Evolutionary conservation across 30 jellyfish, hydroid and myxozoan genomes (phyloP), one percentile per base, ranked within the genome.

Genomic region (Turritopsis dohrnii): DNA sequence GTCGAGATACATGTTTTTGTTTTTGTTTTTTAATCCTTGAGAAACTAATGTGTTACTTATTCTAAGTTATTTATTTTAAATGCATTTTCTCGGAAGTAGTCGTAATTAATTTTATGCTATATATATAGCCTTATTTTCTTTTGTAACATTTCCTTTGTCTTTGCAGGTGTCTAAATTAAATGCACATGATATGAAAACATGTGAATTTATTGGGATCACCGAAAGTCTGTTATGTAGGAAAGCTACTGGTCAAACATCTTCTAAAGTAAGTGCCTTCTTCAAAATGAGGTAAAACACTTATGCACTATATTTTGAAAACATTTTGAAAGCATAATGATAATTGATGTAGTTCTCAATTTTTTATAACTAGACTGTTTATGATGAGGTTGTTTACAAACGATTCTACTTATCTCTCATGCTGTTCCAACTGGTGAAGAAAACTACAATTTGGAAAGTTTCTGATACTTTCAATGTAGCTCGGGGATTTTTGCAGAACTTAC

Each of bases 181-280:
- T 18, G 87, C 85, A n/a, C 81, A 79, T 73, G 96, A 93, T 24
- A 28, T 88, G 76, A 82, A 82, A 79, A 91, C 96, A 18, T 95
- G 94, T 3, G 96, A 88, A 65, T 28, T 72, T 53, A 83, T 93
- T 66, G 98, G 98, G 0, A 82, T 93, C 0, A 76, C 96, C 9
- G 98, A 93, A 79, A 86, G 96, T 75, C 74, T 88, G 28, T 66
- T 93, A 25, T 72, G 90, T 52, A 93, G 91, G 54, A 93, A 93
- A 76, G 96, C 98, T 16, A 83, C 95, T 52, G 98, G 98, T 16
- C 94, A 88, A 72, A 29, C 96, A 19, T 86, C 96, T 53, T 16
- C 84, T 29, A 93, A 93, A 88, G 98, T 88, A 71, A 52, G 69
- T 20, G 1, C 31, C 60, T 4, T 76, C 26, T 13, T 77, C 19